Evolutionary conservation across 35 echinoderm and acorn worm genomes (phyloP).

Genomic region (Stichopus chloronotus): DNA sequence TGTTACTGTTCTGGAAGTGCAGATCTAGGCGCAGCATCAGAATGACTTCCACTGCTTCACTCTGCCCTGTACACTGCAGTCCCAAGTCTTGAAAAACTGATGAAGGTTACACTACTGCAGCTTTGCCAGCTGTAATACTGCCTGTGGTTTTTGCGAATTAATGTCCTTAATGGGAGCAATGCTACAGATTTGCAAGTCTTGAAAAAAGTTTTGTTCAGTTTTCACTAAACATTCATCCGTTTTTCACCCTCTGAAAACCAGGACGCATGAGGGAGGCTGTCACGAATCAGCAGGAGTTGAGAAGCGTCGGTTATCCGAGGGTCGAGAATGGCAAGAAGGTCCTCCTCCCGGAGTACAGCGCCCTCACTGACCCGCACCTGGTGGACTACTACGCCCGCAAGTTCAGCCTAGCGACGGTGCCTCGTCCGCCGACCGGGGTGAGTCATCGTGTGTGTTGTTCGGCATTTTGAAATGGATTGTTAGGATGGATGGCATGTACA

Average conservation of each 20-base stretch:
- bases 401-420: slow-evolving; percentile 71
- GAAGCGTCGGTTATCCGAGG: slow-evolving; percentile 67
- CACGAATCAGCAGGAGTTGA: slow-evolving; percentile 60
- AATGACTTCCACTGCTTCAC: neutral
- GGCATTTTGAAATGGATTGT: neutral
- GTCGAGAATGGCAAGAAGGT: slow-evolving; percentile 82
- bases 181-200: neutral
- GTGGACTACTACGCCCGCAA: slow-evolving; percentile 94
- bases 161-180: no score
- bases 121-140: no score
- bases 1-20: no score
- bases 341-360: slow-evolving; percentile 74
- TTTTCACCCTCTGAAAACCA: slow-evolving; percentile 47
- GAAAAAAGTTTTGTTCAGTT: neutral
- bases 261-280: slow-evolving; percentile 67
- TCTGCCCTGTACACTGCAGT: neutral
- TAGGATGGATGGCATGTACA: no score
- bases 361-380: slow-evolving; percentile 89
- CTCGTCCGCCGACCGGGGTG: slow-evolving; percentile 74
- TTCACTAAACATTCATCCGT: neutral
- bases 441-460: slow-evolving; percentile 26
- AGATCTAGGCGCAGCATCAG: neutral
- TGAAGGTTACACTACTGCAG: neutral
- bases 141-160: no score
- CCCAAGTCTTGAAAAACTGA: neutral